These are phyloP conservation scores for Pseudochirops cupreus DNA, from an alignment of 2,797 vertebrate genomes.

Conservation along the genomic window DNA sequence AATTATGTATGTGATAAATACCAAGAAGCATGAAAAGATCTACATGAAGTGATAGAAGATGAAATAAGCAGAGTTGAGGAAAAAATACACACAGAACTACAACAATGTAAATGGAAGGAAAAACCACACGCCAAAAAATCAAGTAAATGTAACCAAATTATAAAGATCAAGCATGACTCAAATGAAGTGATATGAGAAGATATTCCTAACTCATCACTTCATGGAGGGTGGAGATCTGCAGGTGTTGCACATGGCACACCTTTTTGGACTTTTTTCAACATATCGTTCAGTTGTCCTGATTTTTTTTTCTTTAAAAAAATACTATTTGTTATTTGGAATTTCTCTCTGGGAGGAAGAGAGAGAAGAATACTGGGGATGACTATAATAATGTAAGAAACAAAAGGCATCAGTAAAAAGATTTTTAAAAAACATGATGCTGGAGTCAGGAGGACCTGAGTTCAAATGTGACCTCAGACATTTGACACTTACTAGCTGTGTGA, in stretches of 20 bases:
- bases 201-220: background rate
- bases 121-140: background rate
- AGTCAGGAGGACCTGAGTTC: too few relatives aligned
- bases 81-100: background rate
- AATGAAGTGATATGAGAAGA: background rate
- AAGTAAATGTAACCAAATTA: background rate
- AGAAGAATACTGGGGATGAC: background rate
- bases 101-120: background rate
- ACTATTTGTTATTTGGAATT: background rate
- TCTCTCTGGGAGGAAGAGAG: background rate
- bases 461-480: too few relatives aligned
- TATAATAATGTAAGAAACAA: background rate
- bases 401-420: background rate
- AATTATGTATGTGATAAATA: background rate
- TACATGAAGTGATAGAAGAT: background rate
- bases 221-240: background rate
- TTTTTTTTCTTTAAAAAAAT: background rate
- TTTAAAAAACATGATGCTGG: background rate
- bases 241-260: background rate
- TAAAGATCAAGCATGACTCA: background rate
- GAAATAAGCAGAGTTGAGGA: background rate
- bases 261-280: background rate
- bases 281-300: background rate
- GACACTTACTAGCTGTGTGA: too few relatives aligned
- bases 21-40: background rate